These are phyloP conservation scores for Amphilophus citrinellus DNA, from an alignment of 2,113 vertebrate genomes.

Conservation along the genomic window DNA sequence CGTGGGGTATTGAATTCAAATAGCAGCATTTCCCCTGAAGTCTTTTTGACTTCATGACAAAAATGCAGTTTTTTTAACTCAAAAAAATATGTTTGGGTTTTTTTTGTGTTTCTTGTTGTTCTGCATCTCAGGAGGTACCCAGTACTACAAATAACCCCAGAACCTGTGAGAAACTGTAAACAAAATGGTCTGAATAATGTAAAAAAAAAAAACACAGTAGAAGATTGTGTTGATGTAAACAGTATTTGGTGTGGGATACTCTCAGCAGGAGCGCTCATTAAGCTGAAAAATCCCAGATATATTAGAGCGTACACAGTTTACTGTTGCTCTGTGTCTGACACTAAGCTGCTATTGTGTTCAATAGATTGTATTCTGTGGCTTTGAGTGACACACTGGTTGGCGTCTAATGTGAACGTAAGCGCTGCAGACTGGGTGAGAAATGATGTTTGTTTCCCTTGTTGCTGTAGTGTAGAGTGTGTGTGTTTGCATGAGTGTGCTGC, in stretches of 20 bases:
- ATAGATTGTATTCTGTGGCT: constrained; percentile 60
- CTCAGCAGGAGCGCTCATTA: constrained; percentile 61
- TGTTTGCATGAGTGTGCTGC: constrained; percentile 16
- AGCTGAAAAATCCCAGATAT: constrained; percentile 43
- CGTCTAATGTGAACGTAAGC: constrained; percentile 60
- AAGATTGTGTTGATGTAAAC: constrained; percentile 56
- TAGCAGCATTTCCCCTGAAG: not conserved
- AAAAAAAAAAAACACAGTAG: not conserved
- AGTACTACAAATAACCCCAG: constrained; percentile 1
- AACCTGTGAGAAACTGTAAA: not conserved
- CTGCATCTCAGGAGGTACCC: not conserved
- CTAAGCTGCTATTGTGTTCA: constrained; percentile 66
- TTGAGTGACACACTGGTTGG: constrained; percentile 68
- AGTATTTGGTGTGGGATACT: constrained; percentile 45
- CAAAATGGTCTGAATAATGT: constrained; percentile 33
- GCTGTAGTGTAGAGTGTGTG: constrained; percentile 15
- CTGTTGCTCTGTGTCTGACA: constrained; percentile 56
- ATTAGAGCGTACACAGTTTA: constrained; percentile 27
- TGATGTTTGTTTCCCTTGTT: constrained; percentile 70
- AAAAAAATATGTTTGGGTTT: not conserved
- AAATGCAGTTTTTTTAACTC: not conserved
- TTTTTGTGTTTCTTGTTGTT: not conserved
- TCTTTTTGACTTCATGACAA: not conserved
- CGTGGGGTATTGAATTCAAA: not conserved
- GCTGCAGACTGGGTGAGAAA: constrained; percentile 61